Conservation (phyloP, 2,888 invertebrate genomes). For the Drosophila mettleri region DNA sequence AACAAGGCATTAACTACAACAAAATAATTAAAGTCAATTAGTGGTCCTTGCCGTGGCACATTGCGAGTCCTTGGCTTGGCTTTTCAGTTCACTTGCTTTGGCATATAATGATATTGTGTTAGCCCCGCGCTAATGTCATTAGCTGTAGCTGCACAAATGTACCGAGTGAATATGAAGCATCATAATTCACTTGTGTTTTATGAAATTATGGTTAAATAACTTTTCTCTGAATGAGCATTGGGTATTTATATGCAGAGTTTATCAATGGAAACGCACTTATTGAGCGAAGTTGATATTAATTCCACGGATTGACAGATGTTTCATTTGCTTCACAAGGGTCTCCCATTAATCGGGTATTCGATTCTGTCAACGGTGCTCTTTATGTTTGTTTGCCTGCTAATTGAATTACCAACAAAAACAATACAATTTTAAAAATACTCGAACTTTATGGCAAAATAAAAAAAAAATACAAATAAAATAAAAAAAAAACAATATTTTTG, state of each 20-base stretch:
- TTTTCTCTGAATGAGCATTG: not conserved
- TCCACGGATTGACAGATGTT: not conserved
- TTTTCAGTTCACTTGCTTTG: conserved; percentile 58
- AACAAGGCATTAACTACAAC: conserved; percentile 80
- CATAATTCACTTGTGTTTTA: conserved; percentile 35
- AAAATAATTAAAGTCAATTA: conserved; percentile 83
- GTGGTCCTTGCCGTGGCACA: conserved; percentile 67
- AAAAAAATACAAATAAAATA: too few species aligned
- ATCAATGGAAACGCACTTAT: conserved; percentile 13
- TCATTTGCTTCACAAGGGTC: conserved; percentile 19
- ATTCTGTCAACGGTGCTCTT: conserved; percentile 20
- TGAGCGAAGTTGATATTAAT: conserved; percentile 17
- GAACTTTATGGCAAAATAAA: not conserved
- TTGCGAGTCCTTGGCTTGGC: conserved; percentile 46
- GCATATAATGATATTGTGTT: conserved; percentile 54
- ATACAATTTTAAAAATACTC: conserved; percentile 21
- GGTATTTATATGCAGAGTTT: conserved; percentile 13
- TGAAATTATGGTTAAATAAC: conserved; percentile 5
- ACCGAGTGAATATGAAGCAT: conserved; percentile 7
- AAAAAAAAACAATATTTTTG: conserved; percentile 13
- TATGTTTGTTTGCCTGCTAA: conserved; percentile 34
- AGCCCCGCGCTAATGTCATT: conserved; percentile 19
- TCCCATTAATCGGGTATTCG: conserved; percentile 45
- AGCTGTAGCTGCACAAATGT: conserved; percentile 13
- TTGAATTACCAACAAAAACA: conserved; percentile 52